These are phyloP conservation scores for Notothenia rossii DNA, from an alignment of 2,113 vertebrate species.

Conservation along the genomic window DNA sequence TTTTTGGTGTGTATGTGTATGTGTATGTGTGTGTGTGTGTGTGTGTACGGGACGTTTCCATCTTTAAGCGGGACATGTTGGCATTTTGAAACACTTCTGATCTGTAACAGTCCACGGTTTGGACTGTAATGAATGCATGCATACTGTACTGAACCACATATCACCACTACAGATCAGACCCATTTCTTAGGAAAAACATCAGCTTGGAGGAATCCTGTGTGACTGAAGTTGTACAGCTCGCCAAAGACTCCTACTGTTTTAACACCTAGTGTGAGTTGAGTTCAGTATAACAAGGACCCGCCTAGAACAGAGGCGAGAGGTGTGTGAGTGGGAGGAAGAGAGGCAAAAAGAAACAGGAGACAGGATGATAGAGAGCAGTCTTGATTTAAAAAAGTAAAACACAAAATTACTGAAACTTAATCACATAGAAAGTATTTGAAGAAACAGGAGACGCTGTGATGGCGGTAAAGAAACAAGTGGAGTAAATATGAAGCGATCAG, in stretches of 20 bases:
- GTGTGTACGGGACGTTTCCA: neutral
- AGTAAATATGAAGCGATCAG: conserved; percentile 35
- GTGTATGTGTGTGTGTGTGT: neutral
- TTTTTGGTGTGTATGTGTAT: conserved; percentile 16
- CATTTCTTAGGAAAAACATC: conserved; percentile 8
- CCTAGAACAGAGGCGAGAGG: conserved; percentile 33
- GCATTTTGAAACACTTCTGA: conserved; percentile 15
- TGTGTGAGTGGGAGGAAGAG: conserved; percentile 2
- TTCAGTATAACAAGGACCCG: conserved; percentile 38
- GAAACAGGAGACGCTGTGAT: conserved; percentile 13
- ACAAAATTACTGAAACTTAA: conserved; percentile 31
- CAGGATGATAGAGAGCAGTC: conserved; percentile 36
- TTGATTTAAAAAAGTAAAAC: conserved; percentile 31
- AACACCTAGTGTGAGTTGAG: conserved; percentile 31
- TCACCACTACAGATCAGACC: conserved; percentile 18
- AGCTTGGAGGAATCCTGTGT: conserved; percentile 31
- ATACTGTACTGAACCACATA: conserved; percentile 22
- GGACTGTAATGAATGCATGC: conserved; percentile 31
- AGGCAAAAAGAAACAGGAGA: conserved; percentile 16
- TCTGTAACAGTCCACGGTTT: conserved; percentile 3
- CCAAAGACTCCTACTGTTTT: conserved; percentile 44
- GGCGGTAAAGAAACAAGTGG: conserved; percentile 7
- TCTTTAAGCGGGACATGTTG: neutral
- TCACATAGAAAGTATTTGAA: conserved; percentile 17
- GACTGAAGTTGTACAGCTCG: conserved; percentile 22